These are phyloP conservation scores for Nysson spinosus DNA, from an alignment of 2,888 invertebrate genomes.

Conservation along the genomic window DNA sequence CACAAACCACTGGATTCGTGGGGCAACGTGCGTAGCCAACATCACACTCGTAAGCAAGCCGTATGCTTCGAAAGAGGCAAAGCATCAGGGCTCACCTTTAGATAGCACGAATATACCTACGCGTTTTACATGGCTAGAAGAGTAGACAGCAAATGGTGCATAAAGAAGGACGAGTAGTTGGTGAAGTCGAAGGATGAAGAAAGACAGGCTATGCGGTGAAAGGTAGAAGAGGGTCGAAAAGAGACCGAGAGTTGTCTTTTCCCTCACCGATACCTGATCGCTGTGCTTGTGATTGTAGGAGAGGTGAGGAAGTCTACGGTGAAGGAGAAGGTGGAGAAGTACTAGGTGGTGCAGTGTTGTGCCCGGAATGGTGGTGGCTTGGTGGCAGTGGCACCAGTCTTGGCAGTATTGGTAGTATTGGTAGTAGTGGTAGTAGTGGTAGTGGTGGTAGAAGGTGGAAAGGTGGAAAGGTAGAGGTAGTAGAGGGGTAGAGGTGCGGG, in stretches of 20 bases:
- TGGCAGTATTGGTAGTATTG: conserved; percentile 39
- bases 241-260: conserved; percentile 49
- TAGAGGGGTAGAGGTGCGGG: conserved; percentile 49
- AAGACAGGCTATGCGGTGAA: conserved; percentile 8
- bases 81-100: no score
- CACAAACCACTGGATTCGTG: no score
- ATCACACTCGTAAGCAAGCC: no score
- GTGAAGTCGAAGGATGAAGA: conserved; percentile 16
- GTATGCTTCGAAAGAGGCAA: no score
- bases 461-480: conserved; percentile 46
- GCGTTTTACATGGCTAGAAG: conserved; percentile 56
- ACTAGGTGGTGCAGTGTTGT: conserved; percentile 14
- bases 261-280: conserved; percentile 15
- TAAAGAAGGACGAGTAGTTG: conserved; percentile 40
- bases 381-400: conserved; percentile 39
- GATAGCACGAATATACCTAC: conserved; percentile 38
- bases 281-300: conserved; percentile 31
- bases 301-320: conserved; percentile 45
- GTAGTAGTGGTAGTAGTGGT: conserved; percentile 19
- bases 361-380: conserved; percentile 4
- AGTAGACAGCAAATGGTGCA: conserved; percentile 38
- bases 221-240: conserved; percentile 16
- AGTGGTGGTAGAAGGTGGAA: conserved; percentile 41
- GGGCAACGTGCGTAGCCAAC: no score
- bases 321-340: conserved; percentile 45